Conservation (phyloP, 2,113 vertebrate species). For the Cavia aperea region DNA sequence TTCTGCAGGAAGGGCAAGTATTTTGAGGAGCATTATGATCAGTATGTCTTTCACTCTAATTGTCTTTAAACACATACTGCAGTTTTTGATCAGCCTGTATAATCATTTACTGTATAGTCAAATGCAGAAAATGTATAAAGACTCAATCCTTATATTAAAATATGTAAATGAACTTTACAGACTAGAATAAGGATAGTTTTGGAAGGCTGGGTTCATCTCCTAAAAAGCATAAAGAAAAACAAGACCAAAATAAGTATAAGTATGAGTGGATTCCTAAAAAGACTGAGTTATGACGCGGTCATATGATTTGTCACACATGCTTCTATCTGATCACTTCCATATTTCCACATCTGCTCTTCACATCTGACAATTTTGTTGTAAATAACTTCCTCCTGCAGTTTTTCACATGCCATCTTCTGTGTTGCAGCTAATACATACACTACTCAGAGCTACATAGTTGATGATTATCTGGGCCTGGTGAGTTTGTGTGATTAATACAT, state of each 20-base stretch:
- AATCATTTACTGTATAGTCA: background rate
- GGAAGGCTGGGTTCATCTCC: background rate
- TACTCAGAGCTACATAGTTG: background rate
- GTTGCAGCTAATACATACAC: background rate
- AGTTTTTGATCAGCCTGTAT: background rate
- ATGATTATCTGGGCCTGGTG: slow-evolving; percentile 26
- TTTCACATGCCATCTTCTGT: background rate
- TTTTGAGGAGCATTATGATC: background rate
- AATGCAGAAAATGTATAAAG: background rate
- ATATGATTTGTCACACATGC: background rate
- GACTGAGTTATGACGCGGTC: background rate
- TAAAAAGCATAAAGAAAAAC: background rate
- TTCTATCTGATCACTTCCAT: slow-evolving; percentile 15
- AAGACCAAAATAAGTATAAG: background rate
- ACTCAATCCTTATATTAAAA: background rate
- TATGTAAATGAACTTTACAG: background rate
- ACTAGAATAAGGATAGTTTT: background rate
- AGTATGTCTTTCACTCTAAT: background rate
- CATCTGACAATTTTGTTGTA: background rate
- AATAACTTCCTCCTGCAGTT: slow-evolving; percentile 43
- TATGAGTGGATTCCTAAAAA: slow-evolving; percentile 13
- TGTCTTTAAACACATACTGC: background rate
- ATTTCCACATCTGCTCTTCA: slow-evolving; percentile 23
- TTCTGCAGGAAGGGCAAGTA: background rate
- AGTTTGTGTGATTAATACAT: background rate